A percentile compares a stretch with the other conserved stretches of the same genome.
phyloP scores from a whole-genome alignment of 2,797 vertebrate species.

The Xiphorhynchus erythropygius region DNA sequence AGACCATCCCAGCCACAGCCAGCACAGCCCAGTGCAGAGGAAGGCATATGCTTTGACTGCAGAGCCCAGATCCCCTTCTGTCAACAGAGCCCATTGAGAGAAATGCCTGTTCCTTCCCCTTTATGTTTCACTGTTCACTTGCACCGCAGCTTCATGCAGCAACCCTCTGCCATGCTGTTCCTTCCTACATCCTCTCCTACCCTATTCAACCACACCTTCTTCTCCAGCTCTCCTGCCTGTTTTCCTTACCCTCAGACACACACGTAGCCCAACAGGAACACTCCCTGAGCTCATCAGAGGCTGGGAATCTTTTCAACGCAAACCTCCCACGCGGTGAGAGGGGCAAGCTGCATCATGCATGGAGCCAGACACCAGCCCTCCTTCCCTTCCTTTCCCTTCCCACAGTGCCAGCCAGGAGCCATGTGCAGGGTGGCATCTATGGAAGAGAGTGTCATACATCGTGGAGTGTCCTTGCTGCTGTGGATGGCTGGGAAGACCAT shows the following conservation, averaged over 20 bases:
- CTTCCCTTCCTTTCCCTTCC: not conserved
- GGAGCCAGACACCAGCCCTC: not conserved
- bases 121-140: not conserved
- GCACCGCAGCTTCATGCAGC: not conserved
- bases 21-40: not conserved
- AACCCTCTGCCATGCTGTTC: not conserved
- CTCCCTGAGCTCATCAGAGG: not conserved
- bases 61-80: not conserved
- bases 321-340: not conserved
- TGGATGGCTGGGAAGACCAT: not conserved
- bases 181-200: not conserved
- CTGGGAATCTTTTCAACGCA: not conserved
- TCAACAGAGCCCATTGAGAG: not conserved
- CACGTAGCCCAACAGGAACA: not conserved
- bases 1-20: not conserved
- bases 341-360: not conserved
- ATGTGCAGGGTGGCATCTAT: rapidly evolving
- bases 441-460: rapidly evolving
- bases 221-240: not conserved
- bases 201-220: not conserved
- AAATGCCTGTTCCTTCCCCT: not conserved
- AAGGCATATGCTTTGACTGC: not conserved
- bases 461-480: not conserved
- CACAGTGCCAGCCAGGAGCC: not conserved
- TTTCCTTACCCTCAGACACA: not conserved